Base-by-base conservation (phyloP, 2,888 invertebrate species). In the Fragum sueziense region DNA sequence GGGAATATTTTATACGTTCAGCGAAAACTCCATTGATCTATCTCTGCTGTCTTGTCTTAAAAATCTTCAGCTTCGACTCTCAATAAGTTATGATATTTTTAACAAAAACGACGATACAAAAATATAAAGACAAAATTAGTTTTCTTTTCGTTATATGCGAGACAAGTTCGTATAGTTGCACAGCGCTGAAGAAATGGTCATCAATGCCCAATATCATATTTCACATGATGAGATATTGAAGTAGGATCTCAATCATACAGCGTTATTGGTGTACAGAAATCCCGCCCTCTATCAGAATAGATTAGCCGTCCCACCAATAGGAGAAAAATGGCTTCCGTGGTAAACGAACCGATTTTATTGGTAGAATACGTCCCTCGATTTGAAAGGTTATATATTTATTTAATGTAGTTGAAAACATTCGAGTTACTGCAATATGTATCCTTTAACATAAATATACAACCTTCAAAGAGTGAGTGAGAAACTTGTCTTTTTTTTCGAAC, bases 381-480 rank as follows among this genome's bases (percentile, higher is more conserved):
- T 74, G 57, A 51, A 37, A 68, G 47, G 74, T 59, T 59, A 65
- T 74, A 67, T 77, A 80, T 80, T 77, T 77, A 80, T 80, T 80
- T 80, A 80, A 80, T 80, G 74, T 80, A 80, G 73, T 74, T 70
- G 74, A 80, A 77, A 80, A 70, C 70, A 69, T 70, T 37, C 52
- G 71, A 62, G 61, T 57, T 34, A 41, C 74, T 80, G 71, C 80
- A 71, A 77, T 80, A 74, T 80, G 70, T 57, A 70, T 70, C 34
- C 22, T 57, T 69, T 22, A 27, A 47, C 41, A 61, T 59, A 59
- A 47, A 62, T 34, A 62, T 62, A 62, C 62, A 62, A n/a, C 1
- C 34, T 14, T 34, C 29, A 33, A 62, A 62, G 62, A 17, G 34
- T 33, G 62, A 33, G 11, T 17, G 62, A 33, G 25, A 57, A 27